phyloP scores from a whole-genome alignment of 1,140 invertebrate species.

The Drosophila parabipectinata region DNA sequence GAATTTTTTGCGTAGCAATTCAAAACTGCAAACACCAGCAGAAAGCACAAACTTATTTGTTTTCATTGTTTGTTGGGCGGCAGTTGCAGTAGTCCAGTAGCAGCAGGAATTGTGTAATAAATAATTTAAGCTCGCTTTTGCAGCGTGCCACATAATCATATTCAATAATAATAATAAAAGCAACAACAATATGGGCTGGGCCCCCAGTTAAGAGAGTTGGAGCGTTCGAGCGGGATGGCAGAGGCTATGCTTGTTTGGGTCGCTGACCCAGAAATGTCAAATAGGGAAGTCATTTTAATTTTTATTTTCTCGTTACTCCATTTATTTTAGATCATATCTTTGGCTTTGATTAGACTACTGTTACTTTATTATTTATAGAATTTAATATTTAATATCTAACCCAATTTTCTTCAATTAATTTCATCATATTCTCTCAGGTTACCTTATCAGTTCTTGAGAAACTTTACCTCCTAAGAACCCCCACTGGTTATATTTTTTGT shows the following conservation, averaged over 20 bases:
- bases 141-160: constrained; percentile 81
- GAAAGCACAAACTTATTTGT: constrained; percentile 66
- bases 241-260: constrained; percentile 64
- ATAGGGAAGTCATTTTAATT: constrained; percentile 79
- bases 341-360: background rate
- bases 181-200: constrained; percentile 50
- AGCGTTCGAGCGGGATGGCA: background rate
- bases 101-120: constrained; percentile 74
- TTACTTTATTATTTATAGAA: background rate
- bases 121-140: constrained; percentile 78
- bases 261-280: constrained; percentile 84
- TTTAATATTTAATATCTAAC: background rate
- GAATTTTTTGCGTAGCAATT: constrained; percentile 54
- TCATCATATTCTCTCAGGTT: background rate
- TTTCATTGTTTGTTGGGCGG: constrained; percentile 45
- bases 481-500: background rate
- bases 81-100: constrained; percentile 1
- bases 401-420: background rate
- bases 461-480: too few relatives aligned
- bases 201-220: constrained; percentile 21
- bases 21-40: constrained; percentile 43
- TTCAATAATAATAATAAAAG: constrained; percentile 70
- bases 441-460: background rate
- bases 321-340: background rate
- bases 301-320: background rate